A percentile compares a stretch with the other conserved stretches of the same genome.
Evolutionary conservation across 2,113 vertebrate genomes (phyloP).

Genomic region (Stictonetta naevosa): DNA sequence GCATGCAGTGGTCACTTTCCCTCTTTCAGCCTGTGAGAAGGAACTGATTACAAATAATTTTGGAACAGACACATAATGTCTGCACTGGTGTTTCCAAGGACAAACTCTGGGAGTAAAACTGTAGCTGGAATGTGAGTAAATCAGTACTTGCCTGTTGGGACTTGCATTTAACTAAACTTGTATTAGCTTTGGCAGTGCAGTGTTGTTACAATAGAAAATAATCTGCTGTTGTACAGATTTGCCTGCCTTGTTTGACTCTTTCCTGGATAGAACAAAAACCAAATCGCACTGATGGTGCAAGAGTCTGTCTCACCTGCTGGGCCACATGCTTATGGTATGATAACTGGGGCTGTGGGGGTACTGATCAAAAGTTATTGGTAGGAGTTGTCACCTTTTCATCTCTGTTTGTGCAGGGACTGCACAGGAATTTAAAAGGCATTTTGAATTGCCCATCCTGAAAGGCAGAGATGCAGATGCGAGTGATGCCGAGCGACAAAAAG

Average conservation of each 20-base stretch:
- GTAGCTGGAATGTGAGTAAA: background rate
- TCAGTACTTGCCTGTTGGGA: background rate
- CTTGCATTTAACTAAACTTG: background rate
- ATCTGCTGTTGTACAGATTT: background rate
- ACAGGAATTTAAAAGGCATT: constrained; percentile 95
- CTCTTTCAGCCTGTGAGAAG: background rate
- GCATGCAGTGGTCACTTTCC: background rate
- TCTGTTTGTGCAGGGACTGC: constrained; percentile 85
- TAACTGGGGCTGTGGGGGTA: background rate
- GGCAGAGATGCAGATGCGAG: constrained; percentile 92
- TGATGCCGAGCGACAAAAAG: constrained; percentile 82
- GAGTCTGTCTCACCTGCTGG: background rate
- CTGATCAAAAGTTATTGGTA: background rate
- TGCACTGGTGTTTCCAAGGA: background rate
- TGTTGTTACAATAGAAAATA: background rate
- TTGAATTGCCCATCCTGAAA: constrained; percentile 95
- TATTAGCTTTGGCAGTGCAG: background rate
- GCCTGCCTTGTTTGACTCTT: background rate
- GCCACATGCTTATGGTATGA: background rate
- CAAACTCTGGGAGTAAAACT: background rate
- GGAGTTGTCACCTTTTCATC: background rate
- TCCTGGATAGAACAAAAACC: background rate
- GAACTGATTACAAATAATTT: constrained; percentile 7
- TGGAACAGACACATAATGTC: background rate
- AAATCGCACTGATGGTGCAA: background rate